These are phyloP conservation scores for Zygothrica quintamaculata DNA, from an alignment of 2,888 invertebrate species.

Conservation along the genomic window DNA sequence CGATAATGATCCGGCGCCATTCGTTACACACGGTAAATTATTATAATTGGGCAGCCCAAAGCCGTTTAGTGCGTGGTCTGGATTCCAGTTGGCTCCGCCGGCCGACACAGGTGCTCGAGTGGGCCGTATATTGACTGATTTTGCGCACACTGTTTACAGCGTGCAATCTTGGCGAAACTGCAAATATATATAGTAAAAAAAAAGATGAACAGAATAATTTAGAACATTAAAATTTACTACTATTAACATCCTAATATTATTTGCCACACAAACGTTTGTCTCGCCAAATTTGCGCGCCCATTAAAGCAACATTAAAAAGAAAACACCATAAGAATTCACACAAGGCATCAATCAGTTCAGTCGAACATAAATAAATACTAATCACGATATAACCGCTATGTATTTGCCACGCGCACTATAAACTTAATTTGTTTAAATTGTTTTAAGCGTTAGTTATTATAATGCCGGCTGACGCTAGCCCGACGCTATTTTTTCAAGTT, in stretches of 20 bases:
- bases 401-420: conserved; percentile 21
- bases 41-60: conserved; percentile 11
- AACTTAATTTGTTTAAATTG: conserved; percentile 1
- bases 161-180: conserved; percentile 21
- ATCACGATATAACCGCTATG: no score
- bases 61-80: conserved; percentile 34
- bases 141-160: conserved; percentile 46
- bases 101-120: conserved; percentile 41
- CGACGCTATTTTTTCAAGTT: conserved; percentile 7
- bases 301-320: conserved; percentile 5
- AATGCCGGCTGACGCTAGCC: conserved; percentile 43
- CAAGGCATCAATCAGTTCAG: neutral
- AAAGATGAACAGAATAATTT: neutral
- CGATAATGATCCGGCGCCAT: conserved; percentile 19
- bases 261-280: neutral
- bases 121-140: conserved; percentile 46
- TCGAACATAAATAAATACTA: neutral
- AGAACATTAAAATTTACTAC: no score
- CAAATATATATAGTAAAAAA: neutral
- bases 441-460: conserved; percentile 17
- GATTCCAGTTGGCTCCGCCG: conserved; percentile 41
- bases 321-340: neutral
- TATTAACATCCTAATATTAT: no score
- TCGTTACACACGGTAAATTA: conserved; percentile 18
- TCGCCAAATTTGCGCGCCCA: conserved; percentile 33